Base-by-base conservation (phyloP, 2,888 invertebrate species). In the Ectemnius continuus region DNA sequence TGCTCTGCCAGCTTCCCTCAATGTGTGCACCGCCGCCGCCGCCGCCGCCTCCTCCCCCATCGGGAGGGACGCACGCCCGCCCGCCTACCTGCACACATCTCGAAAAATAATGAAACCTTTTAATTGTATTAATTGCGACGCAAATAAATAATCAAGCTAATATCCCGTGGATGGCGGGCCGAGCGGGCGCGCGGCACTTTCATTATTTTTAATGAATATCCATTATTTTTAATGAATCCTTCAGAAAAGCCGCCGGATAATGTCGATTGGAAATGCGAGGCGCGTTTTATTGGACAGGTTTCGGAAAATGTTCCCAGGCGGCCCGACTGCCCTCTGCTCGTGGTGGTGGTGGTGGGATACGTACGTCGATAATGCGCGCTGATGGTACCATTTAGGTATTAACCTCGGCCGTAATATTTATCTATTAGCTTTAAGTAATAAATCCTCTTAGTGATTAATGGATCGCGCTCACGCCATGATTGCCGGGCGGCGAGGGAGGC, bases 151-250 rank as follows among this genome's bases (percentile, higher is more conserved):
- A 78, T 78, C 76, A 59, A 76, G 67, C 63, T 75, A 48, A 70
- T 76, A 60, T 76, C 69, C 67, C 72, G 64, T 36, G 36, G 11
- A 36, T 36, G 36, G 5, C 36, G 5, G 36, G 36, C 8, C 5
- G 11, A 11, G 36, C 36, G 36, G 36, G 36, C 69, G 61, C 72
- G 72, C 69, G 60, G 65, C 14, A 6, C 64, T 78, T 78, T 76
- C 75, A 78, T 78, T 78, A 78, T 76, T 75, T 78, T 78, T 78
- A 78, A 78, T 72, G 72, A 78, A 78, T 76, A 76, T 78, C 76
- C 77, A 78, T 76, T 78, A 76, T 76, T 76, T 75, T 78, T 60
- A 66, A 76, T 76, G 76, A 79, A 63, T 71, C 67, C 69, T 73
- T 70, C 52, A 69, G 78, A 69, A 59, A 64, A 73, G 67, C 36